Base-by-base conservation (phyloP, 2,113 vertebrate genomes). In the Thinocorus orbignyianus region DNA sequence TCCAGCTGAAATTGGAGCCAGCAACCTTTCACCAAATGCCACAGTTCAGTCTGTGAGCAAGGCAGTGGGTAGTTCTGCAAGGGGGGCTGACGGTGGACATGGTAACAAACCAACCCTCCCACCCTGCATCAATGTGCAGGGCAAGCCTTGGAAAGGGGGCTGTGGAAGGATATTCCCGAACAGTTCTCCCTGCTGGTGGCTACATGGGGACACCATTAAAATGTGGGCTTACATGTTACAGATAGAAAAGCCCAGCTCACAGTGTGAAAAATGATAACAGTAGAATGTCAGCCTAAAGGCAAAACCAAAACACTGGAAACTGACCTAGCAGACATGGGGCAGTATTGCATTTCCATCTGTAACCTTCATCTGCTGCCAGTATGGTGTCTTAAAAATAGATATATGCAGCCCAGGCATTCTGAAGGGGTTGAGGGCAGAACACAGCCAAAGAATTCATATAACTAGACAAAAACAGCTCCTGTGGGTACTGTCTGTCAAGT, bases 11-110 rank as follows among this genome's bases (percentile, higher is more conserved):
- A 98, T 76, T 25, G 61, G 93, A 98, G 82, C 86, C 65, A 30
- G 37, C 30, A 95, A 98, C 98, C 97, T 98, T 98, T 98, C 79
- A 41, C 74, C 89, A 98, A 98, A 98, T 96, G 97, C 89, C 97
- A 98, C 44, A 92, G 95, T 93, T 97, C 77, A 94, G 84, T 48
- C 42, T 52, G 24, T 64, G 33, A 52, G 30, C 8, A 15, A 54
- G 49, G 58, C 33, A 44, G 37, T 37, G 66, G 51, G 58, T 46
- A 55, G 17, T 6, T 37, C 22, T 33, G 73, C 28, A 20, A 16
- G 1, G 0, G 14, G 14, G 49, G 39, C 9, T 31, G 37, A 37
- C 48, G 37, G 31, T 5, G 0, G 5, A 23, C 2, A 3, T 18
- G 19, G n/a, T 17, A 41, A 41, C 41, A 62, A 69, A 28, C 11